phyloP scores from a whole-genome alignment of 1,140 invertebrate genomes.

The Hormaphis cornu region DNA sequence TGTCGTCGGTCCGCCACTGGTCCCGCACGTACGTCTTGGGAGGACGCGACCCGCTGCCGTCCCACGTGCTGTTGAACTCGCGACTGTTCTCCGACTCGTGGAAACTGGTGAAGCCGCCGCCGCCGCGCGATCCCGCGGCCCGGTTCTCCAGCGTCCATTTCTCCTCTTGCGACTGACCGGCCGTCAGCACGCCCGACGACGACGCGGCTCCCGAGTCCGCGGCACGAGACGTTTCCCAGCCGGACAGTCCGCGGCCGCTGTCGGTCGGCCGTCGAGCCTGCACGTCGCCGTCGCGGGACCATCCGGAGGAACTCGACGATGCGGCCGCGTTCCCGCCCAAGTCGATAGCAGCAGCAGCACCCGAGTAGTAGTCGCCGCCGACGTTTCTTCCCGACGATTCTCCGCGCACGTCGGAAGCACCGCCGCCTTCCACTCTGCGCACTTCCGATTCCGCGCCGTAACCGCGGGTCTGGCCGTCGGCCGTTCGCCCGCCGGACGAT shows the following conservation, averaged over 20 bases:
- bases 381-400: not conserved
- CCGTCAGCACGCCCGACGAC: not conserved
- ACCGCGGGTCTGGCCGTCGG: not conserved
- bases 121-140: not conserved
- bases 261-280: not conserved
- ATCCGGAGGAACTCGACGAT: too few relatives aligned
- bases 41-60: constrained; percentile 21
- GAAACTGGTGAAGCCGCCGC: constrained; percentile 6
- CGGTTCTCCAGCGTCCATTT: not conserved
- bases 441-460: too few relatives aligned
- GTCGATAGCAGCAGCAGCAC: too few relatives aligned
- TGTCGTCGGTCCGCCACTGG: constrained; percentile 37
- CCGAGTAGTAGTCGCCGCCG: too few relatives aligned
- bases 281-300: not conserved
- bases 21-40: constrained; percentile 33
- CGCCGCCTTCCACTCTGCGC: too few relatives aligned
- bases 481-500: not conserved
- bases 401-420: not conserved
- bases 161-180: not conserved
- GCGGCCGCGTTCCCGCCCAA: too few relatives aligned
- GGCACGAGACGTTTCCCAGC: too few relatives aligned
- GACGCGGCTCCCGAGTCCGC: not conserved
- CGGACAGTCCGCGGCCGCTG: too few relatives aligned
- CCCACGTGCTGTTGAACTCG: constrained; percentile 37
- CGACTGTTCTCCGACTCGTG: constrained; percentile 20